Percentiles rank a stretch among this genome's conserved stretches.
Evolutionary conservation across 1,140 invertebrate genomes (phyloP).

Genomic region (Bombus terrestris): DNA sequence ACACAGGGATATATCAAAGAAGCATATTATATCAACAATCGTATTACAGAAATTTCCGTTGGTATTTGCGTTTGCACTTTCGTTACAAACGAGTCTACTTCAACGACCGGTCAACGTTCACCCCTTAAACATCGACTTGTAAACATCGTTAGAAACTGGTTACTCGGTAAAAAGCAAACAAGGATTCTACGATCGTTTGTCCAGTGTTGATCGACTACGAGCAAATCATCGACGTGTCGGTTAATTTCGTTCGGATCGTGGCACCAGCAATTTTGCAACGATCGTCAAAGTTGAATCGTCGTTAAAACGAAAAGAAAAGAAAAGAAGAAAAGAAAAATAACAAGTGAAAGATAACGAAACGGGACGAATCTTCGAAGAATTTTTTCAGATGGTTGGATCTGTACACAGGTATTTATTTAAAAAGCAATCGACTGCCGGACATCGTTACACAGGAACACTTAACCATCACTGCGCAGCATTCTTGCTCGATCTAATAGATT

Average conservation of each 20-base stretch:
- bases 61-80: not conserved
- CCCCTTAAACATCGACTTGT: not conserved
- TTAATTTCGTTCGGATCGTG: not conserved
- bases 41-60: not conserved
- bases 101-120: not conserved
- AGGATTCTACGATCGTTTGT: not conserved
- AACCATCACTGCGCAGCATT: constrained; percentile 65
- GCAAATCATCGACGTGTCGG: not conserved
- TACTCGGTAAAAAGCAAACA: not conserved
- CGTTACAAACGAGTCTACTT: not conserved
- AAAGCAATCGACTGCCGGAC: constrained; percentile 71
- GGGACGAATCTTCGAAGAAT: constrained; percentile 34
- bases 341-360: not conserved
- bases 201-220: not conserved
- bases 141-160: not conserved
- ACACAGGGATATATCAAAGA: not conserved
- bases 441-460: constrained; percentile 80
- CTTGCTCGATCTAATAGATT: constrained; percentile 51
- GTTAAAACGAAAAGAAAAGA: not conserved
- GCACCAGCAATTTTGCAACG: not conserved
- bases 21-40: too few species aligned
- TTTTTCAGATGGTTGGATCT: constrained; percentile 51
- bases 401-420: constrained; percentile 74
- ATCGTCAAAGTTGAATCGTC: not conserved
- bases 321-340: constrained; percentile 1